A percentile compares a stretch with the other conserved stretches of the same genome.
Conservation (phyloP, 2,888 invertebrate genomes). For the Morinoia aosen region DNA sequence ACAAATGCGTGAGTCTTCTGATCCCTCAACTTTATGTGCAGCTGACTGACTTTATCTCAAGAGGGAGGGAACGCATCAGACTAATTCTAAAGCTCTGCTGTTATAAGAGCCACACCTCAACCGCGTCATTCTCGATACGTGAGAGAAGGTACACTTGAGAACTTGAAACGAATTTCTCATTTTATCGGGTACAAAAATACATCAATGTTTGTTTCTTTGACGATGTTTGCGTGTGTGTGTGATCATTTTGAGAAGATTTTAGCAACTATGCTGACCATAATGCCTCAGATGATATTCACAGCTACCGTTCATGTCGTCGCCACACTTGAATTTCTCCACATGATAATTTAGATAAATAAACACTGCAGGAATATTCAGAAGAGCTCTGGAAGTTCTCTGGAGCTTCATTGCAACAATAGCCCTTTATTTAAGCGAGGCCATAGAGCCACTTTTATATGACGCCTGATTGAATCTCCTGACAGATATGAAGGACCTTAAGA, state of each 20-base stretch:
- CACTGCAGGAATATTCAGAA: background rate
- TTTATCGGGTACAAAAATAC: background rate
- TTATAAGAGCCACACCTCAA: background rate
- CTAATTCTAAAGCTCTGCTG: background rate
- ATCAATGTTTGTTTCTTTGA: background rate
- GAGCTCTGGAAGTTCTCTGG: background rate
- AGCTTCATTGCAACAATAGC: background rate
- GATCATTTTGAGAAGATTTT: background rate
- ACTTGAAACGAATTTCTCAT: background rate
- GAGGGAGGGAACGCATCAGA: background rate
- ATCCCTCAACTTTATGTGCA: background rate
- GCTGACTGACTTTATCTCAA: background rate
- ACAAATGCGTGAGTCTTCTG: background rate
- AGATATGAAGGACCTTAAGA: constrained; percentile 1
- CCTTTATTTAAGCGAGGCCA: background rate
- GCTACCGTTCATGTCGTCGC: background rate
- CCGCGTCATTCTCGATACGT: background rate
- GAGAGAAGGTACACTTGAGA: background rate
- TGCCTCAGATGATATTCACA: background rate
- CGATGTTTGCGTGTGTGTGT: background rate
- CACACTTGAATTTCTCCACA: background rate
- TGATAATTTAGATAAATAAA: background rate
- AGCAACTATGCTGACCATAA: background rate
- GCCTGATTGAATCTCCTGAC: constrained; percentile 12
- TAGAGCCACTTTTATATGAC: background rate